Percentiles rank a stretch among this genome's conserved stretches.
Conservation (phyloP, 2,113 vertebrate genomes). For the Nipponia nippon region DNA sequence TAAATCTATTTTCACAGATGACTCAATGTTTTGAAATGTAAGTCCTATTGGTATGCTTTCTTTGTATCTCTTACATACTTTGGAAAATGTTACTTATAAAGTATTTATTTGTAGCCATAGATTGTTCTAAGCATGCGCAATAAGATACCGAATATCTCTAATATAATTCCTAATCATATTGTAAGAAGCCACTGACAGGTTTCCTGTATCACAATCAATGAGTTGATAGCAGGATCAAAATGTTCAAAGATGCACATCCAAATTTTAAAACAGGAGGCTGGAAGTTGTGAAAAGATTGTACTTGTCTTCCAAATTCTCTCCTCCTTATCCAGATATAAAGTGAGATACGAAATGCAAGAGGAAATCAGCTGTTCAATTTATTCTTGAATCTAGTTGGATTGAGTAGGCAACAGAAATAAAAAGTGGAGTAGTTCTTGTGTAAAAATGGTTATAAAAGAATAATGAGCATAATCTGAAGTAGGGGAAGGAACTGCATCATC, state of each 20-base stretch:
- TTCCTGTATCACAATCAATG: background rate
- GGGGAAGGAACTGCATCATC: background rate
- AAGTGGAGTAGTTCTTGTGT: background rate
- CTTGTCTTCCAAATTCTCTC: background rate
- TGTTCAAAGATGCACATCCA: background rate
- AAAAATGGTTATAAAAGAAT: background rate
- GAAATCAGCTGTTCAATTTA: background rate
- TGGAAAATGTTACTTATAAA: background rate
- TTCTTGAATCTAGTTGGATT: background rate
- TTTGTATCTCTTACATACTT: background rate
- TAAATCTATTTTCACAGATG: background rate
- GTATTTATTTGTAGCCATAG: background rate
- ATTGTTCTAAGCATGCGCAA: background rate
- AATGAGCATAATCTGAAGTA: background rate
- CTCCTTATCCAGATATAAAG: background rate
- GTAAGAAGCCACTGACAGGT: background rate
- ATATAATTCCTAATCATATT: background rate
- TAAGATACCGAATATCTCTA: background rate
- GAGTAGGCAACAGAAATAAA: background rate
- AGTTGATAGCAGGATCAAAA: background rate
- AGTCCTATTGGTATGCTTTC: background rate
- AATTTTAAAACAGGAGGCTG: background rate
- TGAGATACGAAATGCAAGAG: background rate
- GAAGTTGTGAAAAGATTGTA: background rate
- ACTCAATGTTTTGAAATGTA: background rate